Evolutionary conservation across 2,113 vertebrate genomes (phyloP), one percentile per base, ranked within the genome.

Genomic region (Laticauda laticaudata): DNA sequence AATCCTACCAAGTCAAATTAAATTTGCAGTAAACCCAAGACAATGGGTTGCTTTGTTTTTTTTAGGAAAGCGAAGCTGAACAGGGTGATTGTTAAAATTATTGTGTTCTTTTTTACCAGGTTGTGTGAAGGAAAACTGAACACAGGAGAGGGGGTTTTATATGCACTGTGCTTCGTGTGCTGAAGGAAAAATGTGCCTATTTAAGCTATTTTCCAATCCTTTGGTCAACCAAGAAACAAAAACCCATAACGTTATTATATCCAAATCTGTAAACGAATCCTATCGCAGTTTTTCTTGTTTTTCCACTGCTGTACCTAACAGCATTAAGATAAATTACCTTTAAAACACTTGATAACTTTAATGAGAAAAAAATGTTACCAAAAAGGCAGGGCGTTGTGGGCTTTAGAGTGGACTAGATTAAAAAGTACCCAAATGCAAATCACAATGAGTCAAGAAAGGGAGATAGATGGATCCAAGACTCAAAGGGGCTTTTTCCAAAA

Each of bases 1-100:
- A 39, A 88, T 75, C 61, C 91, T 81, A 86, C 90, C n/a, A 45
- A 92, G 9, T 91, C 69, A 93, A 94, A 95, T 91, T 89, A 91
- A 94, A 94, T 92, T 45, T 91, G 92, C 11, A 94, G 53, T 45
- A 91, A 92, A 53, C 26, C 39, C n/a, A 92, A 12, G 24, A 89
- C 1, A 11, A 2, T 56, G 51, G 55, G 85, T 53, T 56, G 61
- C 14, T 69, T 54, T 54, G 91, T 94, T 55, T 12, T 64, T 64
- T 94, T 94, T 51, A 89, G 86, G 64, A 53, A 11, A 92, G 90
- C 7, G 7, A 56, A 89, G 24, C 92, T 15, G 39, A 92, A 85
- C 51, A 29, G 69, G 29, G 91, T 10, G 86, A 91, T 87, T 0
- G 1, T 21, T 59, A 20, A 34, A 57, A 11, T 87, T 11, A 26